A percentile compares a stretch with the other conserved stretches of the same genome.
These are phyloP conservation scores for Doris montereyensis DNA, from an alignment of 2,888 invertebrate species.

Conservation along the genomic window DNA sequence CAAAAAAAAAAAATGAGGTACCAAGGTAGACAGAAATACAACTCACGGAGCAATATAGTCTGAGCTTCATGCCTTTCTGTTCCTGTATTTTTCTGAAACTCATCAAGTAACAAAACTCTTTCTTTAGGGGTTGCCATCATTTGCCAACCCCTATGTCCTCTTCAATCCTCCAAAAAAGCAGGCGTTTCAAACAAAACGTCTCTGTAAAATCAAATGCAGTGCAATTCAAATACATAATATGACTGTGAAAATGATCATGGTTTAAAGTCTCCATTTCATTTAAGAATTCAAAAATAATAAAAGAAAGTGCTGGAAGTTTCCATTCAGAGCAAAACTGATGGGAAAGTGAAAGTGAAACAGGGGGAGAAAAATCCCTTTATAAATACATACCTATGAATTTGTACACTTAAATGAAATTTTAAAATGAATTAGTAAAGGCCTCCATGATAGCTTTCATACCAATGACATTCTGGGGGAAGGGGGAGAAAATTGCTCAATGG, in stretches of 20 bases:
- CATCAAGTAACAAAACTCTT: slow-evolving; percentile 28
- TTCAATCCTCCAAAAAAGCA: background rate
- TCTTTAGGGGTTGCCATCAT: slow-evolving; percentile 26
- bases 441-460: too few relatives aligned
- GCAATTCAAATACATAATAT: background rate
- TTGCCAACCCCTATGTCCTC: background rate
- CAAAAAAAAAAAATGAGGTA: background rate
- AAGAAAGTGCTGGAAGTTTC: too few relatives aligned
- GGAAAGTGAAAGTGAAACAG: too few relatives aligned
- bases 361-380: too few relatives aligned
- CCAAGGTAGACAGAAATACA: background rate
- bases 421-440: too few relatives aligned
- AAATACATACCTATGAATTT: too few relatives aligned
- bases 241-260: background rate
- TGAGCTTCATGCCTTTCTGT: slow-evolving; percentile 33
- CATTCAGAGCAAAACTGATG: too few relatives aligned
- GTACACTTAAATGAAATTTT: too few relatives aligned
- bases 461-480: too few relatives aligned
- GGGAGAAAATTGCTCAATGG: too few relatives aligned
- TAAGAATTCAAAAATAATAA: background rate
- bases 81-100: slow-evolving; percentile 44
- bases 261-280: background rate
- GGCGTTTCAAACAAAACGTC: background rate
- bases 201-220: background rate
- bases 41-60: slow-evolving; percentile 43